phyloP scores from a whole-genome alignment of 2,888 invertebrate genomes.

The Torymus aiolomorphi region DNA sequence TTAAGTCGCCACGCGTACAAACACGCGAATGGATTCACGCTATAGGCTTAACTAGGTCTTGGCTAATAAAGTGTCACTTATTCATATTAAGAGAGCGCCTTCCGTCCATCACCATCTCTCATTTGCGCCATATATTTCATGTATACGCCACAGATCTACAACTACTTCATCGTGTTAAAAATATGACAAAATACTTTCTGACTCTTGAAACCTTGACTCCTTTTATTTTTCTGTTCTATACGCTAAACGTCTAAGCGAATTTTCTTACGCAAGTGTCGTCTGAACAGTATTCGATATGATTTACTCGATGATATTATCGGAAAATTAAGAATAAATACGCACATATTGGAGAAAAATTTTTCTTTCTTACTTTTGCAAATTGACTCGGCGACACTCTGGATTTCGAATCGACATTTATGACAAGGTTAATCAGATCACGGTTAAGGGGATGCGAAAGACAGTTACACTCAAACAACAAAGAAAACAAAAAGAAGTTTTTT shows the following conservation, averaged over 20 bases:
- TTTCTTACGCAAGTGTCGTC: slow-evolving; percentile 27
- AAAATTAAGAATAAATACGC: slow-evolving; percentile 25
- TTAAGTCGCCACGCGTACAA: slow-evolving; percentile 54
- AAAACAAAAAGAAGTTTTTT: neutral
- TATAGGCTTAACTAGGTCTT: slow-evolving; percentile 52
- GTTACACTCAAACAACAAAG: neutral
- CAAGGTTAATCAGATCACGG: slow-evolving; percentile 33
- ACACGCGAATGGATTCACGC: slow-evolving; percentile 50
- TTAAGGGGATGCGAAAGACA: slow-evolving; percentile 52
- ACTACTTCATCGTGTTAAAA: slow-evolving; percentile 54
- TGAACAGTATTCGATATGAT: slow-evolving; percentile 45
- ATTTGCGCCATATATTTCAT: slow-evolving; percentile 21
- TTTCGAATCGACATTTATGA: slow-evolving; percentile 35
- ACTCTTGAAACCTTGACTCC: slow-evolving; percentile 45
- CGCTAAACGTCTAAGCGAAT: slow-evolving; percentile 34
- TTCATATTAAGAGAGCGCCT: slow-evolving; percentile 36
- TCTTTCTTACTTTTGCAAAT: slow-evolving; percentile 10
- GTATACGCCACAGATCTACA: slow-evolving; percentile 33
- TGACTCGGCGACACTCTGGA: slow-evolving; percentile 13
- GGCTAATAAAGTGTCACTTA: slow-evolving; percentile 46
- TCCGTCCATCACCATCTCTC: neutral
- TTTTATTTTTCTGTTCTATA: slow-evolving; percentile 15
- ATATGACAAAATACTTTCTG: slow-evolving; percentile 56
- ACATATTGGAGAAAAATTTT: slow-evolving; percentile 9
- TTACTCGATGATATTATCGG: slow-evolving; percentile 26